Evolutionary conservation across 2,888 invertebrate genomes (phyloP).

Genomic region (Oscheius myriophilus): DNA sequence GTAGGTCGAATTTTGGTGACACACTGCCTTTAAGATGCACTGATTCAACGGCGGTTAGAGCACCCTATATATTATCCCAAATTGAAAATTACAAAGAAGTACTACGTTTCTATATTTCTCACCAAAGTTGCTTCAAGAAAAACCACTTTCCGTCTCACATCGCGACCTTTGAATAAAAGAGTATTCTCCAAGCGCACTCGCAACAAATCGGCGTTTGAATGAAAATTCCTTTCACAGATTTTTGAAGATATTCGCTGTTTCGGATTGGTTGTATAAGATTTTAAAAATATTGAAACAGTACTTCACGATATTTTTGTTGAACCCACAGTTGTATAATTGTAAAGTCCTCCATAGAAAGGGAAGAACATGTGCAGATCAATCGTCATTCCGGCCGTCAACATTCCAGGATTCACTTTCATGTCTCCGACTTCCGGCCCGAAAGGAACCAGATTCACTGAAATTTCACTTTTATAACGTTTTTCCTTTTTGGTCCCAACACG

Average conservation of each 20-base stretch:
- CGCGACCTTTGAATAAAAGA: too few relatives aligned
- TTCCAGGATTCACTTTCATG: slow-evolving; percentile 64
- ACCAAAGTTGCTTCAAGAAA: too few relatives aligned
- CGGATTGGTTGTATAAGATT: not conserved
- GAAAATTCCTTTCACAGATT: not conserved
- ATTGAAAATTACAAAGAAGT: too few relatives aligned
- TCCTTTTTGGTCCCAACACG: slow-evolving; percentile 14
- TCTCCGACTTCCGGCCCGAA: slow-evolving; percentile 69
- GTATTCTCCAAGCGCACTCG: not conserved
- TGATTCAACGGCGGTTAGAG: too few relatives aligned
- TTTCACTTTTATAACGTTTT: not conserved
- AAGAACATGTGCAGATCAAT: slow-evolving; percentile 69
- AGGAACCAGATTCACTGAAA: slow-evolving; percentile 63
- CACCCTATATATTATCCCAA: too few relatives aligned
- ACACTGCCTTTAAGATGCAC: too few relatives aligned
- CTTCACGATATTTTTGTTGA: not conserved
- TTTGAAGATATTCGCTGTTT: not conserved
- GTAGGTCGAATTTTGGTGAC: too few relatives aligned
- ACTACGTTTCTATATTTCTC: too few relatives aligned
- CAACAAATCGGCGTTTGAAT: not conserved
- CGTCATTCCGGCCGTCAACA: slow-evolving; percentile 67
- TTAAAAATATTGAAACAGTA: not conserved
- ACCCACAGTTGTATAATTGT: slow-evolving; percentile 69
- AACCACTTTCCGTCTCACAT: too few relatives aligned
- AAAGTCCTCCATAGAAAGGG: slow-evolving; percentile 69